Evolutionary conservation across 1,140 invertebrate species (phyloP).

Genomic region (Drosophila triauraria): DNA sequence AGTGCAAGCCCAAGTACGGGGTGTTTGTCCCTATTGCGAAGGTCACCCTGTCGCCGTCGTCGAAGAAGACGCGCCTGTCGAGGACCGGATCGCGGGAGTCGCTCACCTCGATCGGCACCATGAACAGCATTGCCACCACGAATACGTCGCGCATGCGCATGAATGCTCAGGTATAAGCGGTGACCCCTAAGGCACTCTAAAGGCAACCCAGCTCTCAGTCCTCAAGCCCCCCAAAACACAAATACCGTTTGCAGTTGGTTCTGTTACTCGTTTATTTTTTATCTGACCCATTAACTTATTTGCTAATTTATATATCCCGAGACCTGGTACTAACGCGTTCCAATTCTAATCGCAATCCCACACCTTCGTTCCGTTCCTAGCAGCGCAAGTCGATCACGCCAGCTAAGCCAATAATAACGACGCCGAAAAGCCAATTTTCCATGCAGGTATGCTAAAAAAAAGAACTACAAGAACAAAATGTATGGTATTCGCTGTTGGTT

Average conservation of each 20-base stretch:
- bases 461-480: slow-evolving; percentile 19
- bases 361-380: slow-evolving; percentile 36
- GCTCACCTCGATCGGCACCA: slow-evolving; percentile 90
- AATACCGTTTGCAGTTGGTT: slow-evolving; percentile 38
- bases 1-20: slow-evolving; percentile 95
- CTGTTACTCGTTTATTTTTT: slow-evolving; percentile 32
- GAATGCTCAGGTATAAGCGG: slow-evolving; percentile 84
- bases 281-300: slow-evolving; percentile 24
- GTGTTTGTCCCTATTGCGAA: slow-evolving; percentile 96
- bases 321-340: slow-evolving; percentile 66
- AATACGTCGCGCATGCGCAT: slow-evolving; percentile 84
- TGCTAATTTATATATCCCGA: slow-evolving; percentile 28
- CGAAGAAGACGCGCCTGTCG: slow-evolving; percentile 88
- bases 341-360: slow-evolving; percentile 60
- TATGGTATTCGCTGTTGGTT: slow-evolving; percentile 66
- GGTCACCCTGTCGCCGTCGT: slow-evolving; percentile 93
- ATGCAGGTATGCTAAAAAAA: slow-evolving; percentile 82
- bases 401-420: slow-evolving; percentile 68
- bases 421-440: slow-evolving; percentile 84
- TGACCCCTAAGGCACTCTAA: not conserved
- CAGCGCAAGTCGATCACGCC: slow-evolving; percentile 84
- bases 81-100: slow-evolving; percentile 94
- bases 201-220: slow-evolving; percentile 3
- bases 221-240: slow-evolving; percentile 32
- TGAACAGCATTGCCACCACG: slow-evolving; percentile 89